These are phyloP conservation scores for Bostrychus sinensis DNA, from an alignment of 2,113 vertebrate genomes.

Conservation along the genomic window DNA sequence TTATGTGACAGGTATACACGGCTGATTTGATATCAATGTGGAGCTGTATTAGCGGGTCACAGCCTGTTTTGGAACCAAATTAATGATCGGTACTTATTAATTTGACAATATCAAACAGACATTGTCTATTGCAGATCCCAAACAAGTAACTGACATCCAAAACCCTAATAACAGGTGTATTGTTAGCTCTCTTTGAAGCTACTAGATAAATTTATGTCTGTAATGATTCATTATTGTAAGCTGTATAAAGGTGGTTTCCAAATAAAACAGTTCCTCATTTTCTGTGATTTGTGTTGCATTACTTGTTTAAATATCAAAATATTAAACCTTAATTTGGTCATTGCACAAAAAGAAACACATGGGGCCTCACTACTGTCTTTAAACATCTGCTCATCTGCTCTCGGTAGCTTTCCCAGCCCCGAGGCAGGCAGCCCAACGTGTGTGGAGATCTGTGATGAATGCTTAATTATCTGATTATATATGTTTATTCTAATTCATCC, in stretches of 20 bases:
- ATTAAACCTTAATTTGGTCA: constrained; percentile 35
- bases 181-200: constrained; percentile 16
- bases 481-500: constrained; percentile 79
- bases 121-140: constrained; percentile 38
- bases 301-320: constrained; percentile 7
- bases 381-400: constrained; percentile 69
- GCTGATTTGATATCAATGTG: constrained; percentile 72
- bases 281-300: background rate
- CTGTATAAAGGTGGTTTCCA: background rate
- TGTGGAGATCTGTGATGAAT: constrained; percentile 60
- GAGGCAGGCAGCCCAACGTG: constrained; percentile 44
- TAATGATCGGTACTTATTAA: constrained; percentile 76
- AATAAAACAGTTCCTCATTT: constrained; percentile 3
- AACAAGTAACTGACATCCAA: constrained; percentile 39
- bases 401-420: constrained; percentile 57
- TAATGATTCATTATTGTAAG: background rate
- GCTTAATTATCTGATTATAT: constrained; percentile 81
- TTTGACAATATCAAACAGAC: constrained; percentile 64
- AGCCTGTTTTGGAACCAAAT: constrained; percentile 57
- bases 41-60: constrained; percentile 66
- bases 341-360: constrained; percentile 53
- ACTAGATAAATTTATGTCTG: background rate
- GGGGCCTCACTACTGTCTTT: constrained; percentile 57
- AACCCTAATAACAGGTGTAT: constrained; percentile 38
- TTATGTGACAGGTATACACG: constrained; percentile 76